Conservation (phyloP, 2,888 invertebrate genomes). For the Parnassius smintheus region DNA sequence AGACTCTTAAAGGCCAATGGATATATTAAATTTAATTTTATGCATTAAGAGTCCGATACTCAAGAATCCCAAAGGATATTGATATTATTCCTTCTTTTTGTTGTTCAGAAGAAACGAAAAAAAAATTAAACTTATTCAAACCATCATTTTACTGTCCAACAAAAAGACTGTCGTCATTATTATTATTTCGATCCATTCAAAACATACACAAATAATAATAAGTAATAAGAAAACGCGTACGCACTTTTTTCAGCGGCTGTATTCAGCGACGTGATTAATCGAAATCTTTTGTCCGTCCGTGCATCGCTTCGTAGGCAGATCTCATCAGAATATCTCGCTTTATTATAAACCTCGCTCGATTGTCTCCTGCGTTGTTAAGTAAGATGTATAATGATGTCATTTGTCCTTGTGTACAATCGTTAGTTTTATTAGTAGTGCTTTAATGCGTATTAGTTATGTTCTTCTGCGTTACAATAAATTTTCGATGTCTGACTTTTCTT, state of each 20-base stretch:
- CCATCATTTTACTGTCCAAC: too few species aligned
- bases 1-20: too few species aligned
- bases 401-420: conserved; percentile 17
- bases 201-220: background rate
- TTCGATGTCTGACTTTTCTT: too few species aligned
- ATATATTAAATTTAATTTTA: too few species aligned
- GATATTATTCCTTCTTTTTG: too few species aligned
- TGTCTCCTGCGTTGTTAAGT: conserved; percentile 20
- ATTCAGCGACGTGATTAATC: conserved; percentile 27
- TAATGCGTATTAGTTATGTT: conserved; percentile 6
- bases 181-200: background rate
- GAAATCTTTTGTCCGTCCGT: conserved; percentile 27
- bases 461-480: background rate
- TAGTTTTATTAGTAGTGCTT: conserved; percentile 10
- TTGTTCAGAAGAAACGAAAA: too few species aligned
- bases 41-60: too few species aligned
- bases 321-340: conserved; percentile 24
- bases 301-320: conserved; percentile 25
- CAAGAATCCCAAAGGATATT: too few species aligned
- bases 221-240: conserved; percentile 1
- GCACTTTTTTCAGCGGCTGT: conserved; percentile 9
- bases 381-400: conserved; percentile 14
- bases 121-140: too few species aligned
- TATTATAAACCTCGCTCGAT: conserved; percentile 21
- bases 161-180: too few species aligned